Evolutionary conservation across 1,140 invertebrate genomes (phyloP).

Genomic region (Lordiphosa stackelbergi): DNA sequence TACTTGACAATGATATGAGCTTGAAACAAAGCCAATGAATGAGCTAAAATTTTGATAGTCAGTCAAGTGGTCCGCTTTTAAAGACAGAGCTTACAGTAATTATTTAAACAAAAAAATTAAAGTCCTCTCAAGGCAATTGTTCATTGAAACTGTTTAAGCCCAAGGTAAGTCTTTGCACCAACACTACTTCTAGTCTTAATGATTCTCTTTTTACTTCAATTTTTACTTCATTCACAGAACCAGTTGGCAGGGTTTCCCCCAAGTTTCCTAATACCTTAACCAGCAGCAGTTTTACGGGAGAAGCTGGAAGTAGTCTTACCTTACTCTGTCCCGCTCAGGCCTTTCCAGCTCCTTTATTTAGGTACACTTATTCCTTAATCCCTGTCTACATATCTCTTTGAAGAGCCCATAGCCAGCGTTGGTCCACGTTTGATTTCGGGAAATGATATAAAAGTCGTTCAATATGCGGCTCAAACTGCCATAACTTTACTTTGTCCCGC

Average conservation of each 20-base stretch:
- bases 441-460: constrained; percentile 79
- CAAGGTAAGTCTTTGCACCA: constrained; percentile 39
- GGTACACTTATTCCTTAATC: constrained; percentile 77
- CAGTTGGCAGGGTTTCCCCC: constrained; percentile 78
- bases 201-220: constrained; percentile 18
- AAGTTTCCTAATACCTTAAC: constrained; percentile 82
- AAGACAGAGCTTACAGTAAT: constrained; percentile 31
- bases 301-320: constrained; percentile 79
- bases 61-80: constrained; percentile 52
- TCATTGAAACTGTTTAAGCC: constrained; percentile 14
- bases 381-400: background rate
- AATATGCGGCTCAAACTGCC: constrained; percentile 80
- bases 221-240: constrained; percentile 68
- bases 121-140: constrained; percentile 5
- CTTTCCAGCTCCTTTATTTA: constrained; percentile 84
- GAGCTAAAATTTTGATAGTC: constrained; percentile 18
- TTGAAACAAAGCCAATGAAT: constrained; percentile 56
- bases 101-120: background rate
- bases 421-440: constrained; percentile 79
- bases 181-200: constrained; percentile 7
- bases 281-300: constrained; percentile 81
- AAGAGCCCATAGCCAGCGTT: constrained; percentile 80
- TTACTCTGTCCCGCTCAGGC: constrained; percentile 85
- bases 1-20: constrained; percentile 81
- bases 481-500: constrained; percentile 84